Evolutionary conservation across 2,888 invertebrate genomes (phyloP).

Genomic region (Catonia carolina): DNA sequence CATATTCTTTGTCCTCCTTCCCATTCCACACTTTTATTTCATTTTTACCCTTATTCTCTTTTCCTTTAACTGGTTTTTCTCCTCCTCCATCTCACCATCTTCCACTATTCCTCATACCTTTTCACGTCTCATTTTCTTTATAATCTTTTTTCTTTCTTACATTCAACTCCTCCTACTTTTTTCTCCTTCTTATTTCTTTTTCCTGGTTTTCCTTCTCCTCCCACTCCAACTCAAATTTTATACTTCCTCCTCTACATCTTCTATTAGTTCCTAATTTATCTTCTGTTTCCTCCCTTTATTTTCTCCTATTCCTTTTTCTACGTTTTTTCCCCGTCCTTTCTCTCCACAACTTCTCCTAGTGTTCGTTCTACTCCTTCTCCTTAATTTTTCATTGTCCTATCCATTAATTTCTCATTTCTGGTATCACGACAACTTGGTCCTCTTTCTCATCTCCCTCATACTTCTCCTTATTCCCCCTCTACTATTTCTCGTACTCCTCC

Average conservation of each 20-base stretch:
- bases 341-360: not conserved
- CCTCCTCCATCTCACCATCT: not conserved
- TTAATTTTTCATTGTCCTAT: no score
- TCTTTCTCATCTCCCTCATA: no score
- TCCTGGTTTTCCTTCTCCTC: not conserved
- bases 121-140: not conserved
- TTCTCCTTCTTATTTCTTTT: not conserved
- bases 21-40: not conserved
- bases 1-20: not conserved
- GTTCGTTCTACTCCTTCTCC: not conserved
- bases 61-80: not conserved
- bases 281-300: not conserved
- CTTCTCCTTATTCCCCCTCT: no score
- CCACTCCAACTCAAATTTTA: not conserved
- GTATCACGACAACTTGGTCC: no score
- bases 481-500: no score
- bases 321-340: not conserved
- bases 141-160: not conserved
- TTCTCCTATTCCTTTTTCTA: not conserved
- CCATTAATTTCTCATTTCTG: no score
- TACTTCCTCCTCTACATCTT: not conserved
- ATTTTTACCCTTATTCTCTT: no score
- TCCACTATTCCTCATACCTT: not conserved
- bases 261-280: not conserved
- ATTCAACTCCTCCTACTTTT: not conserved